Base-by-base conservation (phyloP, 2,888 invertebrate genomes). In the Amblyjoppa fuscipennis region DNA sequence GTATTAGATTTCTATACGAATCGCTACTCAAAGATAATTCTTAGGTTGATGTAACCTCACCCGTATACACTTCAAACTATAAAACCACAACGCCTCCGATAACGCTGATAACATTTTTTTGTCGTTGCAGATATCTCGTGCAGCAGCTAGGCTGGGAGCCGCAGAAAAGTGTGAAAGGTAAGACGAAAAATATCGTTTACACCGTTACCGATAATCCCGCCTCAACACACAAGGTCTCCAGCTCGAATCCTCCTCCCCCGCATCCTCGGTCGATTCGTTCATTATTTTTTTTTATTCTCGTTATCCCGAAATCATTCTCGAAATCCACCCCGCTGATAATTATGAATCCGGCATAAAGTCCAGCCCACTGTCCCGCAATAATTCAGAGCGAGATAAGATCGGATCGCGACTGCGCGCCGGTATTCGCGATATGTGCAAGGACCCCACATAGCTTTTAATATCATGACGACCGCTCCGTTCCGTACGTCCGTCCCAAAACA, bases 91-190 rank as follows among this genome's bases (percentile, higher is more conserved):
- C 20, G 28, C 11, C 25, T 34, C 7, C 20, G 34, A 38, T 53
- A 66, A 51, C 31, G n/a, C 28, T 13, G 16, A 45, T 2, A 64
- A 38, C 1, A 38, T 38, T 66, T 66, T 59, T 59, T 28, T 77
- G 81, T 85, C 77, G 49, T 91, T 91, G 64, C 90, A 94, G 94
- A 66, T 94, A 94, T 93, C 96, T 97, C 95, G 95, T 96, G 79
- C 95, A 96, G 85, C 95, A 95, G 80, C 93, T 97, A 91, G 95
- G 95, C 34, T 94, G 96, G 87, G 91, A 94, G 2, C 95, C 96
- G 16, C 89, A 94, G 28, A 95, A 95, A 61, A 96, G 97, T 61
- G 95, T 97, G 77, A 92, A 95, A 90, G 95, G 97, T 97, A 94
- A 94, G 28, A 61, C 31, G 45, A 64, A n/a, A n/a, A 13, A 61